Base-by-base conservation (phyloP, 1,140 invertebrate genomes). In the Hirudo medicinalis region DNA sequence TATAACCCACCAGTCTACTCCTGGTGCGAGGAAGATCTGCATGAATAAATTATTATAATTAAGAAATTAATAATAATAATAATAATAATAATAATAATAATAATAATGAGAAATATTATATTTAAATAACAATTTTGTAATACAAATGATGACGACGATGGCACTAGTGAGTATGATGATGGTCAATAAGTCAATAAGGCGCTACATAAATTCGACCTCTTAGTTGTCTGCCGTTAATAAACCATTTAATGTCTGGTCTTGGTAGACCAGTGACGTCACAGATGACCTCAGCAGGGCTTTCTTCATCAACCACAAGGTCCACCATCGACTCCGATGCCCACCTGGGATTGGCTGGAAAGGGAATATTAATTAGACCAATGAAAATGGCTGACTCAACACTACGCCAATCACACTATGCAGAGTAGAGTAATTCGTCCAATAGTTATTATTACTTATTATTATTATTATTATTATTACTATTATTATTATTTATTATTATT, bases 221-320 rank as follows among this genome's bases (percentile, higher is more conserved):
- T 22, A 68, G n/a, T 29, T 9, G 69, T 29, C 29, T 54, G 17
- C 71, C 71, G 43, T 72, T 72, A 29, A 22, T 67, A 19, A n/a
- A 67, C 71, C 71, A 72, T 19, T 36, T 72, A 17, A 72, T 68
- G 2, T 40, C 32, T 2, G 71, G 71, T 49, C 13, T 43, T 25
- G 71, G 71, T 36, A 69, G 15, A 25, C 60, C 71, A 20, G 25
- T n/a, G 17, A 57, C 71, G 25, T 67, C 49, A 49, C 71, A 72
- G 20, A 40, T 57, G 25, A 67, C 29, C 53, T 70, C 49, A 1
- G 43, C 43, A 36, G 19, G 25, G 53, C 53, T 49, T 54, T 70
- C 69, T 36, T 70, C 69, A 20, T 54, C 32, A 1, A 49, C 9
- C n/a, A 17, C 49, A 6, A 70, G 15, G 53, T 54, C 25, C 29